phyloP scores from a whole-genome alignment of 2,888 invertebrate genomes.

The Ischnura elegans region DNA sequence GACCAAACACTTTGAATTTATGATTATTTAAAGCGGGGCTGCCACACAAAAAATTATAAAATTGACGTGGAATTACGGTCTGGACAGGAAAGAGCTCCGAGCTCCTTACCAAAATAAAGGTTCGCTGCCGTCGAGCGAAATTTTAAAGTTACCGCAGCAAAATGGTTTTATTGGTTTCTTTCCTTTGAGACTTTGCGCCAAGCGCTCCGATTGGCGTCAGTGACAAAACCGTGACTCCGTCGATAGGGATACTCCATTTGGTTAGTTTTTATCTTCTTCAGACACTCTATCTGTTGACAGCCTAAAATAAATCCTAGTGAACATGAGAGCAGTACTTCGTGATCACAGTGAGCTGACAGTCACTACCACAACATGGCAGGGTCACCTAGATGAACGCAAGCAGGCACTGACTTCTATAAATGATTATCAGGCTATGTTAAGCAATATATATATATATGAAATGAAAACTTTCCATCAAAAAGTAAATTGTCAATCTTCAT shows the following conservation, averaged over 20 bases:
- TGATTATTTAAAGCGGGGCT: too few species aligned
- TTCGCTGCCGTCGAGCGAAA: too few species aligned
- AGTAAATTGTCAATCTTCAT: neutral
- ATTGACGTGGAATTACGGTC: too few species aligned
- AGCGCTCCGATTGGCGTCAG: too few species aligned
- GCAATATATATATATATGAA: neutral
- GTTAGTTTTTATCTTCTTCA: neutral
- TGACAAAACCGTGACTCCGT: neutral
- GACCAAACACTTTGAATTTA: too few species aligned
- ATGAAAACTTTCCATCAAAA: neutral
- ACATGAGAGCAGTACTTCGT: neutral
- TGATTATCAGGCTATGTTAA: neutral
- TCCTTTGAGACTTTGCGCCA: too few species aligned
- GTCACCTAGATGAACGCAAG: neutral
- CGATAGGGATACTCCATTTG: neutral
- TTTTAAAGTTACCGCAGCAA: too few species aligned
- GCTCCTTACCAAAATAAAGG: too few species aligned
- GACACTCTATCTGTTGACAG: neutral
- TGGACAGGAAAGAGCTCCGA: too few species aligned
- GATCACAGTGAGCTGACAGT: neutral
- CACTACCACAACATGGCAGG: neutral
- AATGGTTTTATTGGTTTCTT: too few species aligned
- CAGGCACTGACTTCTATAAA: neutral
- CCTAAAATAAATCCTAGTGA: neutral
- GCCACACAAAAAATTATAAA: too few species aligned